phyloP scores from a whole-genome alignment of 1,140 invertebrate species.

The Drosophila paulistorum region DNA sequence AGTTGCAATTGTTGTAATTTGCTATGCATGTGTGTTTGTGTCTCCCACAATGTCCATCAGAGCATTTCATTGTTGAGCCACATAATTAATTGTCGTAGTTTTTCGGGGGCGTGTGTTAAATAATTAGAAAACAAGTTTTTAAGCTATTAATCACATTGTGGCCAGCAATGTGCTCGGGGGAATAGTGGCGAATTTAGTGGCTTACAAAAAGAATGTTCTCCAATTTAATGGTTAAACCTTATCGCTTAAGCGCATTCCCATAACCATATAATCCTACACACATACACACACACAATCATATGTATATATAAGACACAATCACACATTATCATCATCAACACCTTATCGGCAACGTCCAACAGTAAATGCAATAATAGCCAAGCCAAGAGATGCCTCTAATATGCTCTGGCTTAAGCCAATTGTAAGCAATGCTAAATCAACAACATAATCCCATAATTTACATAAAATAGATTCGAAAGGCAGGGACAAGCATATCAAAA shows the following conservation, averaged over 20 bases:
- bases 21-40: constrained; percentile 39
- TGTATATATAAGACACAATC: neutral
- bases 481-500: constrained; percentile 52
- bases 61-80: constrained; percentile 76
- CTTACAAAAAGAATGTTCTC: constrained; percentile 23
- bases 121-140: constrained; percentile 81
- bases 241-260: constrained; percentile 9
- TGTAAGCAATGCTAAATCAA: constrained; percentile 74
- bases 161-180: neutral
- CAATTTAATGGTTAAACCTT: constrained; percentile 38
- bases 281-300: neutral
- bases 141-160: constrained; percentile 71
- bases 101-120: constrained; percentile 68
- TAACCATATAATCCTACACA: constrained; percentile 3
- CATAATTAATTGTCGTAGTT: constrained; percentile 82
- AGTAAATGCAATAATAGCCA: constrained; percentile 16
- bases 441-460: constrained; percentile 79
- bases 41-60: constrained; percentile 63
- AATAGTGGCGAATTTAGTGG: constrained; percentile 14
- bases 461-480: constrained; percentile 69
- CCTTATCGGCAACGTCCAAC: constrained; percentile 43
- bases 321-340: constrained; percentile 50
- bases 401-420: constrained; percentile 53
- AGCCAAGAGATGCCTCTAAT: constrained; percentile 36
- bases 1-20: constrained; percentile 69